phyloP scores from a whole-genome alignment of 2,888 invertebrate genomes.

The Lymantria monacha region DNA sequence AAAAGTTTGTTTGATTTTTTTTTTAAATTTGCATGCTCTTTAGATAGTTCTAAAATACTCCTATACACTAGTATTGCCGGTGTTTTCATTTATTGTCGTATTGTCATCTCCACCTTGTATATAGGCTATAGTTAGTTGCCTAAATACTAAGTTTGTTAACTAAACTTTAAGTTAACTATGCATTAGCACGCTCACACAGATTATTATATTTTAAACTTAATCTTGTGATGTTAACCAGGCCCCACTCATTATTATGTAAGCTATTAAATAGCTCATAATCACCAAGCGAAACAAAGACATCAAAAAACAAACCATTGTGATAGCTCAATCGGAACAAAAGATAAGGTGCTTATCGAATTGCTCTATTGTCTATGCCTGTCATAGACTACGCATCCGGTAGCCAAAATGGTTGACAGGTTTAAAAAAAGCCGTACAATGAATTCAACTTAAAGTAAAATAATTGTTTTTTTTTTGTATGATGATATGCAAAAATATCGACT shows the following conservation, averaged over 20 bases:
- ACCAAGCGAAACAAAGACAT: conserved; percentile 28
- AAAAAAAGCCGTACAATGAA: conserved; percentile 15
- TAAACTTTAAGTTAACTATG: too few species aligned
- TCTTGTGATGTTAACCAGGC: background rate
- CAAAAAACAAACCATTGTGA: conserved; percentile 53
- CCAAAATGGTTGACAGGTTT: conserved; percentile 26
- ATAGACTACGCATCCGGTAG: conserved; percentile 53
- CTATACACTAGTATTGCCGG: too few species aligned
- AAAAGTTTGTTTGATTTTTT: too few species aligned
- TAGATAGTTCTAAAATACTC: too few species aligned
- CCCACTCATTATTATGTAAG: background rate
- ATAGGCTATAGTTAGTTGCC: too few species aligned
- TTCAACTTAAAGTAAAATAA: conserved; percentile 4
- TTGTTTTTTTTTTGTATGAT: background rate
- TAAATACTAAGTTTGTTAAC: too few species aligned
- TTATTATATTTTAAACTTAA: too few species aligned
- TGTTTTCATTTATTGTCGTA: too few species aligned
- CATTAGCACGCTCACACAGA: too few species aligned
- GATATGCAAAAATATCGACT: background rate
- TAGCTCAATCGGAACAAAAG: conserved; percentile 58
- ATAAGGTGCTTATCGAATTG: conserved; percentile 59
- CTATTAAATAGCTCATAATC: conserved; percentile 7
- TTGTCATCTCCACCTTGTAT: too few species aligned
- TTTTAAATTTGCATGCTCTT: too few species aligned
- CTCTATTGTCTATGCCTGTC: conserved; percentile 56